Evolutionary conservation across 2,113 vertebrate species (phyloP).

Genomic region (Diadophis punctatus): DNA sequence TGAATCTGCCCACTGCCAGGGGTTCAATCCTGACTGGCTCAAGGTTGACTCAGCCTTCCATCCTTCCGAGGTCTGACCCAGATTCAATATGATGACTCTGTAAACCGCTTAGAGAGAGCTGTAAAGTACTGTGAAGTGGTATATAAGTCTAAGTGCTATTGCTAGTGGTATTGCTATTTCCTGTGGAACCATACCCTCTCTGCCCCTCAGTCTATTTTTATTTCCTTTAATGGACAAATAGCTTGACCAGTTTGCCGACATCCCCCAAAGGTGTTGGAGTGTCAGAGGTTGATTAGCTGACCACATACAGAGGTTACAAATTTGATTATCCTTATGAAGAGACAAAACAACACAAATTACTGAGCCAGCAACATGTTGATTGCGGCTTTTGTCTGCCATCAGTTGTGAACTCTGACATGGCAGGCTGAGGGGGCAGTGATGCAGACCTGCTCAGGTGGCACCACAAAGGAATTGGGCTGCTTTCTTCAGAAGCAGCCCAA

Average conservation of each 20-base stretch:
- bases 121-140: background rate
- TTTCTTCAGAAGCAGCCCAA: background rate
- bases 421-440: background rate
- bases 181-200: background rate
- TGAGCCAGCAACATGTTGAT: background rate
- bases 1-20: background rate
- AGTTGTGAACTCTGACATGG: background rate
- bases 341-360: background rate
- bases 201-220: background rate
- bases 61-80: background rate
- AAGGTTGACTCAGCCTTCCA: background rate
- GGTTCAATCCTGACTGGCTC: background rate
- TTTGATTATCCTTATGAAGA: background rate
- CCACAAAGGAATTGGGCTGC: background rate
- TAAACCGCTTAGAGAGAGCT: background rate
- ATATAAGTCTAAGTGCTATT: background rate
- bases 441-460: background rate
- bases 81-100: background rate
- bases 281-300: background rate
- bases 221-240: background rate
- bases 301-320: background rate
- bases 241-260: background rate
- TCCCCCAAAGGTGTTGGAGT: background rate
- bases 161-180: background rate
- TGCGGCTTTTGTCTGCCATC: background rate